Conservation (phyloP, 1,140 invertebrate genomes). For the Leptonema lineaticorne region DNA sequence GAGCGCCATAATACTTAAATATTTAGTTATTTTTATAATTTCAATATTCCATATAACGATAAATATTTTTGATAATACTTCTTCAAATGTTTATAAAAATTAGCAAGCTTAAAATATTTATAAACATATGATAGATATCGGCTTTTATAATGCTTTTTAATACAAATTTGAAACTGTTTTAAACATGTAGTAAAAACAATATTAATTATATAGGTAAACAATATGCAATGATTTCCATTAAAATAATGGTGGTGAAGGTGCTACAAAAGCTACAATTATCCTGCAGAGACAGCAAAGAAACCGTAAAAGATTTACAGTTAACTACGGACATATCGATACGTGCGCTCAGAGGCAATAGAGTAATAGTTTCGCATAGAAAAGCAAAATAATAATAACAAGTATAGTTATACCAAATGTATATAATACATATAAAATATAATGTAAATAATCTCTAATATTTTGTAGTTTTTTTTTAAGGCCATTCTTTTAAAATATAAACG, state of each 20-base stretch:
- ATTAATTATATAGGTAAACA: slow-evolving; percentile 16
- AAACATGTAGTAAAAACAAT: background rate
- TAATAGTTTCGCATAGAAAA: background rate
- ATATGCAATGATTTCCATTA: slow-evolving; percentile 23
- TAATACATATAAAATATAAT: too few relatives aligned
- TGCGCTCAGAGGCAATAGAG: slow-evolving; percentile 8
- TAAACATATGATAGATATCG: too few relatives aligned
- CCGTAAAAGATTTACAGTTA: slow-evolving; percentile 8
- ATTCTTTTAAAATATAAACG: too few relatives aligned
- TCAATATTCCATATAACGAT: too few relatives aligned
- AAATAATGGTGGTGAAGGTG: slow-evolving; percentile 18
- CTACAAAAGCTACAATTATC: slow-evolving; percentile 5
- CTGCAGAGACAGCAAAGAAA: background rate
- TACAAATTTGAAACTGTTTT: background rate
- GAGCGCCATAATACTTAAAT: too few relatives aligned
- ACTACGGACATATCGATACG: slow-evolving; percentile 17
- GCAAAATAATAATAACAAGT: background rate
- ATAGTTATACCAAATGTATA: background rate
- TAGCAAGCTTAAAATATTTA: too few relatives aligned
- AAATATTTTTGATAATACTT: too few relatives aligned
- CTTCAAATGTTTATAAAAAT: too few relatives aligned
- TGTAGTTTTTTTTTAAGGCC: too few relatives aligned
- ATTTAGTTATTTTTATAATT: too few relatives aligned
- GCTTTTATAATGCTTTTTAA: background rate
- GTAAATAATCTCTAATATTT: too few relatives aligned